phyloP scores from a whole-genome alignment of 2,888 invertebrate species.

The Argyresthia albistria region DNA sequence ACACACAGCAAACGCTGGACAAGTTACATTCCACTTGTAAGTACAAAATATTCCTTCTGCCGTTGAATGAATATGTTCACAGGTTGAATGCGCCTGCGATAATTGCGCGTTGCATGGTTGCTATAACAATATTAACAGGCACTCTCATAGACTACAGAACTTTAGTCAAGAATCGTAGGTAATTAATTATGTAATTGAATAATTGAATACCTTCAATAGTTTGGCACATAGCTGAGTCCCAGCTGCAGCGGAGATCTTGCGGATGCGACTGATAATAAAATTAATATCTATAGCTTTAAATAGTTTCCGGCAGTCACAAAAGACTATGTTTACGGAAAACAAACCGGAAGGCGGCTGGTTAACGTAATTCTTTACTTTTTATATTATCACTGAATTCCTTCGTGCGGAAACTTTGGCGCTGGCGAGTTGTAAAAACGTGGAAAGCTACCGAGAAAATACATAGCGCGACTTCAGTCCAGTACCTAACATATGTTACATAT shows the following conservation, averaged over 20 bases:
- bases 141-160: not conserved
- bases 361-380: too few relatives aligned
- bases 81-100: not conserved
- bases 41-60: too few relatives aligned
- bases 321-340: not conserved
- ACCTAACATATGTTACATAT: too few relatives aligned
- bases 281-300: conserved; percentile 44
- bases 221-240: conserved; percentile 37
- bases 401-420: not conserved
- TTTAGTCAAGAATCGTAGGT: not conserved
- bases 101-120: not conserved
- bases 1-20: too few relatives aligned
- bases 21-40: too few relatives aligned
- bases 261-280: conserved; percentile 37
- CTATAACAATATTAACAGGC: not conserved
- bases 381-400: too few relatives aligned
- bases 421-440: not conserved
- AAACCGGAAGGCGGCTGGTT: not conserved
- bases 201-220: conserved; percentile 30
- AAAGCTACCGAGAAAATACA: not conserved
- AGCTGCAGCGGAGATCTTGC: conserved; percentile 22
- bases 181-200: not conserved
- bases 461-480: not conserved
- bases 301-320: conserved; percentile 22
- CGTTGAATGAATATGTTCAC: too few relatives aligned